Base-by-base conservation (phyloP, 1,140 invertebrate species). In the Macrobrachium nipponense region DNA sequence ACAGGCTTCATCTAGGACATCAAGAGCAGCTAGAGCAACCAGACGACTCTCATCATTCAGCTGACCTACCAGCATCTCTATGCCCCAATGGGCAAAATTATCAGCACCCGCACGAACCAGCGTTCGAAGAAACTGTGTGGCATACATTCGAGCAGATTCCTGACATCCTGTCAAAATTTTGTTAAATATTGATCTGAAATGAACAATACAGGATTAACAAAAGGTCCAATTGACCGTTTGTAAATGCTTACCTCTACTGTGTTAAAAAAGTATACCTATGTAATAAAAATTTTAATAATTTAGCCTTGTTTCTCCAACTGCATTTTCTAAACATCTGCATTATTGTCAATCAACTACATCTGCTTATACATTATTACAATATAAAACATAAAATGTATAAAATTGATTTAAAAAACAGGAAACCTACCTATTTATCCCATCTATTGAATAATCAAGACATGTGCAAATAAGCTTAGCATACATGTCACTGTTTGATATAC, bases 381-480 rank as follows among this genome's bases (percentile, higher is more conserved):
- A 78, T 15, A 20, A 11, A 78, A 20, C 36, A 23, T 43, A 51
- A 60, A 51, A 68, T 70, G 15, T 44, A 60, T 62, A 0, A 73
- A 51, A 73, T 3, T 17, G 73, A 20, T 86, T 82, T 36, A 92
- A 89, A 78, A 91, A 90, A 90, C n/a, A n/a, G n/a, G 90, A 89
- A 76, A 90, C 91, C 83, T 95, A 94, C 83, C 96, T n/a, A 17
- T 95, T 93, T 88, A 93, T 93, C 0, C 94, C 94, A 89, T 96
- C 94, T 66, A 93, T 91, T 0, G 94, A 94, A 90, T 98, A 99
- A 91, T 98, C 96, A 79, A 99, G 91, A 89, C 95, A 95, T 0
- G 97, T 97, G 27, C 98, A 93, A 77, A 97, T 96, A 43, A 99
- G 92, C 91, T 98, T 98, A 0, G 98, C 94, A 90, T 98, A 98